phyloP scores from a whole-genome alignment of 2,888 invertebrate genomes.

The Neocrepidodera transversa region DNA sequence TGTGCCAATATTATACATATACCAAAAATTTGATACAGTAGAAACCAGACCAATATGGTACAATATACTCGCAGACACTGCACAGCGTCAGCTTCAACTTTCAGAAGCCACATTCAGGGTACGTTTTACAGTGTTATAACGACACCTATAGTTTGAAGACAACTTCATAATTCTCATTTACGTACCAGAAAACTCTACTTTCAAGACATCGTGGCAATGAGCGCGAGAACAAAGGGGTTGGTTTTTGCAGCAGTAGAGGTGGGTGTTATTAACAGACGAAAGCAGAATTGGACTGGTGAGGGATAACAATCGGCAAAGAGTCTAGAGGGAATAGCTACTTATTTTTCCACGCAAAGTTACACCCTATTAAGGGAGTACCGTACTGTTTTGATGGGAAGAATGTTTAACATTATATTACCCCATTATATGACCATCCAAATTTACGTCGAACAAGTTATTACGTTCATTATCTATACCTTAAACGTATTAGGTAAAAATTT shows the following conservation, averaged over 20 bases:
- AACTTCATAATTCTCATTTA: conserved; percentile 2
- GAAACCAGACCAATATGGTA: conserved; percentile 4
- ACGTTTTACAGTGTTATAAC: background rate
- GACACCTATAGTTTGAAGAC: background rate
- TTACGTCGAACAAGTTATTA: too few species aligned
- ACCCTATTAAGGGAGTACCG: too few species aligned
- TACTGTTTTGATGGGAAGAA: too few species aligned
- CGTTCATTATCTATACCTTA: too few species aligned
- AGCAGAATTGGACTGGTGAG: background rate
- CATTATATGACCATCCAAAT: too few species aligned
- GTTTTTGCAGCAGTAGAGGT: too few species aligned
- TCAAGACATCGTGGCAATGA: too few species aligned
- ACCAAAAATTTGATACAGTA: background rate
- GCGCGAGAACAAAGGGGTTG: background rate
- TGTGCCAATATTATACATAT: background rate
- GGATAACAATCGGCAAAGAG: too few species aligned
- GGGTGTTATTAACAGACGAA: background rate
- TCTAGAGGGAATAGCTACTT: too few species aligned
- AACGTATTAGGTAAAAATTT: too few species aligned
- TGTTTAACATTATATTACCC: too few species aligned
- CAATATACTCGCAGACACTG: background rate
- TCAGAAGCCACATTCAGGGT: background rate
- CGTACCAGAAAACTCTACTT: conserved; percentile 14
- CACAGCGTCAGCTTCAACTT: background rate
- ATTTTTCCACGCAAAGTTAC: background rate